phyloP scores from a whole-genome alignment of 1,140 invertebrate species.

The Chlorops oryzae region DNA sequence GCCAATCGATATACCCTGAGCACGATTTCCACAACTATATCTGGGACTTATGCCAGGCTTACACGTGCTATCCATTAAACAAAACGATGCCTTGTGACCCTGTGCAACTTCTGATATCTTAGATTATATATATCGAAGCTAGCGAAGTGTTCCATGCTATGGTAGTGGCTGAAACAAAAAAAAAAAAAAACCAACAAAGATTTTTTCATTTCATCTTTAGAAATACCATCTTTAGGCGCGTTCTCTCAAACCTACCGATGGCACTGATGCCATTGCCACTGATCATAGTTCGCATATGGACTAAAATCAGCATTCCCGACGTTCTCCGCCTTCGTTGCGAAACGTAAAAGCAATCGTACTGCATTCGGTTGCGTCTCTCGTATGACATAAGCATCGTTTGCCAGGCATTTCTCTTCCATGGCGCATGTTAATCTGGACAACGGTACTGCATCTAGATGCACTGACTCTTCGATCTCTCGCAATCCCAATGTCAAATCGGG shows the following conservation, averaged over 20 bases:
- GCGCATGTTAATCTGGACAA: slow-evolving; percentile 83
- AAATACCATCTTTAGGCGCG: too few relatives aligned
- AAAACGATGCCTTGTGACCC: slow-evolving; percentile 96
- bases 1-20: slow-evolving; percentile 88
- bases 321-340: slow-evolving; percentile 72
- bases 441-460: slow-evolving; percentile 79
- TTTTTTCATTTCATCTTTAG: background rate
- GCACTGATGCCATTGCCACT: slow-evolving; percentile 96
- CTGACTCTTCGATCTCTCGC: slow-evolving; percentile 66
- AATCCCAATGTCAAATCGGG: slow-evolving; percentile 82
- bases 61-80: slow-evolving; percentile 90
- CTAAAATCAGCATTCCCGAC: slow-evolving; percentile 84
- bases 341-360: slow-evolving; percentile 29
- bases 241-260: slow-evolving; percentile 80
- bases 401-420: slow-evolving; percentile 93
- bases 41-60: slow-evolving; percentile 60
- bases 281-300: slow-evolving; percentile 77
- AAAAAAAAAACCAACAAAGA: background rate
- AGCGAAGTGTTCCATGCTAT: slow-evolving; percentile 97
- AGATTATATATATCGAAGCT: slow-evolving; percentile 84
- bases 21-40: slow-evolving; percentile 84
- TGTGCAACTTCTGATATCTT: slow-evolving; percentile 73
- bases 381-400: slow-evolving; percentile 71
- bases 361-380: slow-evolving; percentile 46
- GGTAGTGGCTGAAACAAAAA: slow-evolving; percentile 73